These are phyloP conservation scores for Neotoxoptera formosana DNA, from an alignment of 1,140 invertebrate genomes.

Conservation along the genomic window DNA sequence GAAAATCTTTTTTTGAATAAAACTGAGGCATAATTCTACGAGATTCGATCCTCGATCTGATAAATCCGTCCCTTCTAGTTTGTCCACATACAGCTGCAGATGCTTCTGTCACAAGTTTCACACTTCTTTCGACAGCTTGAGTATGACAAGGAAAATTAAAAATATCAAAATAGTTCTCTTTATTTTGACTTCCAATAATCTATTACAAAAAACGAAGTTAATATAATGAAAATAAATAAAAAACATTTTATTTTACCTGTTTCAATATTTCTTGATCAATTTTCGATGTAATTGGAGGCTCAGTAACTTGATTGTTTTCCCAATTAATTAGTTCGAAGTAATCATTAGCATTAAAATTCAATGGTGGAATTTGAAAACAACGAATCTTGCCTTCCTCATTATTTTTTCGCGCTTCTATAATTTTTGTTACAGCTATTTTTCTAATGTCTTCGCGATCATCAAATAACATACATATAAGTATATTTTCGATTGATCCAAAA, in stretches of 20 bases:
- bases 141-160: constrained; percentile 59
- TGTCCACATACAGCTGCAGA: constrained; percentile 59
- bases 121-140: constrained; percentile 61
- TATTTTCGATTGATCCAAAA: neutral
- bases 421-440: neutral
- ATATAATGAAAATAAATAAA: neutral
- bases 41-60: constrained; percentile 44
- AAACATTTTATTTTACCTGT: constrained; percentile 57
- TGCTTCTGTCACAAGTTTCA: constrained; percentile 62
- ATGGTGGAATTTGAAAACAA: neutral
- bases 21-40: neutral
- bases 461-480: constrained; percentile 16
- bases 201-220: neutral
- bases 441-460: neutral
- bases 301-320: constrained; percentile 45
- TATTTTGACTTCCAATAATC: neutral
- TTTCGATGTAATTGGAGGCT: constrained; percentile 58
- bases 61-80: constrained; percentile 59
- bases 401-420: neutral
- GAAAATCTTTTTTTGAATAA: neutral
- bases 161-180: neutral
- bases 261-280: constrained; percentile 59
- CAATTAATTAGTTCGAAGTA: constrained; percentile 59
- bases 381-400: neutral
- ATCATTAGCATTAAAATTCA: constrained; percentile 58